These are phyloP conservation scores for Sinocyclocheilus anshuiensis DNA, from an alignment of 2,113 vertebrate species.

Conservation along the genomic window DNA sequence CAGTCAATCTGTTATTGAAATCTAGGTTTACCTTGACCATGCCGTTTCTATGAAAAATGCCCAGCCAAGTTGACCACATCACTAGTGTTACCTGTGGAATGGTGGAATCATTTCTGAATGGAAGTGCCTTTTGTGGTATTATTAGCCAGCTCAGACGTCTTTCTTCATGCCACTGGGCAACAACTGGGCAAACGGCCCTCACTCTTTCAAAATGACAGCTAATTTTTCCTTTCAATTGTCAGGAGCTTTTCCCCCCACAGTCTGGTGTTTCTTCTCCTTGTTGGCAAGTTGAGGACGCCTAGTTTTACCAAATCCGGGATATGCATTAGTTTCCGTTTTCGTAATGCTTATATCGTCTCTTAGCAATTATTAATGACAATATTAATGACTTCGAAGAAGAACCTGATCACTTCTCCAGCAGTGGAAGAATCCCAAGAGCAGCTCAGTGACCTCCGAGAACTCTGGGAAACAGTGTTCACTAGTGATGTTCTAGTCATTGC, in stretches of 20 bases:
- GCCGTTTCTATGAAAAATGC: conserved; percentile 1
- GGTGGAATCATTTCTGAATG: conserved; percentile 42
- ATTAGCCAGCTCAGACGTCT: not conserved
- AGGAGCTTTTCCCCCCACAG: not conserved
- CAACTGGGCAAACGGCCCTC: conserved; percentile 10
- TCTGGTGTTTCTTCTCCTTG: conserved; percentile 5
- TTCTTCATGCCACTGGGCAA: conserved; percentile 42
- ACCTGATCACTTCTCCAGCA: conserved; percentile 62
- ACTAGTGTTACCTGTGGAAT: conserved; percentile 42
- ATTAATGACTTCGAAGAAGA: conserved; percentile 53
- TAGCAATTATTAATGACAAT: conserved; percentile 51
- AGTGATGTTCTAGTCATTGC: conserved; percentile 40
- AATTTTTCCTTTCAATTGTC: conserved; percentile 26
- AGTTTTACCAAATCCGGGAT: conserved; percentile 49
- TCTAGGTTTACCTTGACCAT: conserved; percentile 15
- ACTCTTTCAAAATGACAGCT: conserved; percentile 38
- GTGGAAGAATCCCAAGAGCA: conserved; percentile 39
- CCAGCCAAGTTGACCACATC: conserved; percentile 39
- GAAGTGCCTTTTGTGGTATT: conserved; percentile 27
- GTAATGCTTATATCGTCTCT: conserved; percentile 55
- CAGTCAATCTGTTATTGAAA: not conserved
- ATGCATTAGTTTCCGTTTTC: conserved; percentile 54
- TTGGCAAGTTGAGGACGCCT: conserved; percentile 16
- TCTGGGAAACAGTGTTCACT: conserved; percentile 46
- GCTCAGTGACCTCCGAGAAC: conserved; percentile 6